Conservation (phyloP, 2,888 invertebrate species). For the Mythimna loreyi region DNA sequence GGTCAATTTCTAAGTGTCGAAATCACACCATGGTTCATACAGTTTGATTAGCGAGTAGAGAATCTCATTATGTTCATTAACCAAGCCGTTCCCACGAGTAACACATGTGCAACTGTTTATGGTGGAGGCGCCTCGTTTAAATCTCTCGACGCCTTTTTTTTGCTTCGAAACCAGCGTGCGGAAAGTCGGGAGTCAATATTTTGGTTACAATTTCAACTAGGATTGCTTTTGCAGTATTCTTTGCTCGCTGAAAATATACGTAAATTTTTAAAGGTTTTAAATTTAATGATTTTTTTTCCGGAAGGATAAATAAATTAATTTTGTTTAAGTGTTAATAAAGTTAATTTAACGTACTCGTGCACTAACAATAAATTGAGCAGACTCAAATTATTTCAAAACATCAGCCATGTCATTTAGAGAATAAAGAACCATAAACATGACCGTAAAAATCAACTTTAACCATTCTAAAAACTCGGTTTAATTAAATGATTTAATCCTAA, state of each 20-base stretch:
- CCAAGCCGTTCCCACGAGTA: constrained; percentile 80
- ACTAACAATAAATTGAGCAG: constrained; percentile 13
- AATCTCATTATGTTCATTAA: constrained; percentile 83
- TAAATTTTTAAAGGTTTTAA: background rate
- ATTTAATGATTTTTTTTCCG: background rate
- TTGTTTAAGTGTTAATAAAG: constrained; percentile 4
- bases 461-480: constrained; percentile 35
- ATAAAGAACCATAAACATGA: constrained; percentile 46
- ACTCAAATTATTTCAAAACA: constrained; percentile 16
- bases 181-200: constrained; percentile 69
- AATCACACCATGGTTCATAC: constrained; percentile 60
- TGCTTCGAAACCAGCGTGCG: constrained; percentile 58
- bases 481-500: constrained; percentile 61
- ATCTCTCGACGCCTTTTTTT: constrained; percentile 82
- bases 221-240: constrained; percentile 28
- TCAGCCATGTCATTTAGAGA: constrained; percentile 7
- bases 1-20: constrained; percentile 63
- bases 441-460: constrained; percentile 40
- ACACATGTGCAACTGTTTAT: constrained; percentile 85
- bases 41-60: constrained; percentile 82
- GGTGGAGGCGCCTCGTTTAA: constrained; percentile 72
- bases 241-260: constrained; percentile 5
- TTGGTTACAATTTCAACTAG: constrained; percentile 47
- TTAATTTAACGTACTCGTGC: constrained; percentile 5
- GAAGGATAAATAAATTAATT: background rate